Evolutionary conservation across 30 jellyfish, hydroid and myxozoan genomes (phyloP), one percentile per base, ranked within the genome.

Genomic region (Hydractinia echinata): DNA sequence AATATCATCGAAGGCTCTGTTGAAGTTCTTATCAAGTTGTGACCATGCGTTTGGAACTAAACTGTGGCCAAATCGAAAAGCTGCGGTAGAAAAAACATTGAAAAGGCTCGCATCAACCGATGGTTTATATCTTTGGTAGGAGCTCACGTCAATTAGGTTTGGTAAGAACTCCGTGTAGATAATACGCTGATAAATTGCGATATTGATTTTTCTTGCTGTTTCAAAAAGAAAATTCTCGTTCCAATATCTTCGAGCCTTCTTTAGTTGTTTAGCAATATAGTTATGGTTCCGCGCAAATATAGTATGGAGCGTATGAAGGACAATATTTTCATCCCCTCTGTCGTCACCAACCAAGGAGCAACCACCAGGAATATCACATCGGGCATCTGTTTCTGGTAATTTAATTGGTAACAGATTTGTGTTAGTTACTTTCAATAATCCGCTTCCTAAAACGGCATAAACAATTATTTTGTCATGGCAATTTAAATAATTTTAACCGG

Each of bases 321-420:
- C 92, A 13, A 91, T 82, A 56, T 91, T 92, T 66, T 91, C 96
- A 64, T 91, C 85, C 53, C 90, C 98, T 49, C 98, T 80, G 72
- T 81, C 93, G 44, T 91, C 98, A 5, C 98, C 98, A 10, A 96
- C 95, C 44, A 86, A 54, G 67, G 83, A 91, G 76, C 98, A 91
- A n/a, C 74, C 74, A 4, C 74, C 74, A 30, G 44, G 44, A 7
- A 44, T 64, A n/a, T 44, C 39, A 64, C 19, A 44, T n/a, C 74
- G 39, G 8, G 74, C 5, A 7, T 7, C 74, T 7, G 74, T 64
- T 51, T 44, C 74, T 6, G 19, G 51, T 1, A 51, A 51, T 64
- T 64, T 64, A 51, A 51, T 44, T 6, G 74, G 74, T 0, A 64
- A 64, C 9, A 64, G 74, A 64, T 13, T 51, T 64, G 51, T 51